Conservation (phyloP, 1,140 invertebrate genomes). For the Rhizoglyphus robini region DNA sequence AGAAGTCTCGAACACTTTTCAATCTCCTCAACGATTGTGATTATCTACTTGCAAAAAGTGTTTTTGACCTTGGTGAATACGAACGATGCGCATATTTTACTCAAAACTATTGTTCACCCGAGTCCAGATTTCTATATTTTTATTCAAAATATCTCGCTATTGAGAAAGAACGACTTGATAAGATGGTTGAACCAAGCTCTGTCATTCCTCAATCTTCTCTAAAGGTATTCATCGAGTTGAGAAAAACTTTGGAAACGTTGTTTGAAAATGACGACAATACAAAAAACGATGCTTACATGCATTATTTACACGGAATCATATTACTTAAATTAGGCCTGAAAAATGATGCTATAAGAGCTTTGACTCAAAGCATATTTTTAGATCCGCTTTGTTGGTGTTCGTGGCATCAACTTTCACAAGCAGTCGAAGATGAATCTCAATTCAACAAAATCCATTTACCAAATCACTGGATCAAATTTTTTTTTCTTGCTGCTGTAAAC, state of each 20-base stretch:
- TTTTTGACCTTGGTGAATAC: slow-evolving; percentile 84
- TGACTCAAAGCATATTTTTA: slow-evolving; percentile 58
- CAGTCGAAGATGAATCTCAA: slow-evolving; percentile 56
- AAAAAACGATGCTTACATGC: slow-evolving; percentile 19
- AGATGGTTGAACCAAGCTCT: slow-evolving; percentile 17
- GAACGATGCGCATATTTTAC: slow-evolving; percentile 73
- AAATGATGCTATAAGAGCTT: slow-evolving; percentile 53
- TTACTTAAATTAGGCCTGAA: slow-evolving; percentile 70
- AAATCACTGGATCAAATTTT: slow-evolving; percentile 84
- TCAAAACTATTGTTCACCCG: slow-evolving; percentile 47
- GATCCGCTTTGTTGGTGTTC: slow-evolving; percentile 79
- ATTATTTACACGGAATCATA: slow-evolving; percentile 55
- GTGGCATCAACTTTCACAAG: slow-evolving; percentile 75
- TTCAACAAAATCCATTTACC: slow-evolving; percentile 55
- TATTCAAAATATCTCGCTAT: slow-evolving; percentile 62
- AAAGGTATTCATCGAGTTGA: slow-evolving; percentile 22
- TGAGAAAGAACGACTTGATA: slow-evolving; percentile 22
- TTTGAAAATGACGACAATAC: slow-evolving; percentile 14
- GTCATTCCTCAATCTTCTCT: background rate
- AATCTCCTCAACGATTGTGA: slow-evolving; percentile 24
- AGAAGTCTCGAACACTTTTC: background rate
- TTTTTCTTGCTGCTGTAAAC: slow-evolving; percentile 80
- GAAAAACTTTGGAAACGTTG: slow-evolving; percentile 25
- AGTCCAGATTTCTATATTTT: slow-evolving; percentile 59
- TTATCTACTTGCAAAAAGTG: slow-evolving; percentile 68